phyloP scores from a whole-genome alignment of 2,888 invertebrate genomes.

The Epinotia nisella region DNA sequence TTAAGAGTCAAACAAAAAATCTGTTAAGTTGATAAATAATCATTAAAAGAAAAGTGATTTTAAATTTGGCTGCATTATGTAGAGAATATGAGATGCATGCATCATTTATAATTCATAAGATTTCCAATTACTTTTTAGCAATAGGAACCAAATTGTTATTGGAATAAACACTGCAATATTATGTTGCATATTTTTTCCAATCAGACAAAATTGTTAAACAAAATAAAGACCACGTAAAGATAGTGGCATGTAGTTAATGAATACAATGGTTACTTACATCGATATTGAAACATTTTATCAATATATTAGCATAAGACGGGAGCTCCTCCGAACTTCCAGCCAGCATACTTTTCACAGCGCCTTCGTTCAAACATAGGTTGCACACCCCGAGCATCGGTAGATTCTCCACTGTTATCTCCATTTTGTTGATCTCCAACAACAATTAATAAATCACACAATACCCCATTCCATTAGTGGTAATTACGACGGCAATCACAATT shows the following conservation, averaged over 20 bases:
- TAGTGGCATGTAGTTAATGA: background rate
- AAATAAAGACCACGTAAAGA: background rate
- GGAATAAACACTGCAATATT: background rate
- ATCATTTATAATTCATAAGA: no score
- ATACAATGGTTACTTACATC: conserved; percentile 68
- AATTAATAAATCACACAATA: background rate
- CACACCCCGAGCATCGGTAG: conserved; percentile 74
- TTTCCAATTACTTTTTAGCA: no score
- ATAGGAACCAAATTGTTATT: no score
- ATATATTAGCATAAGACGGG: conserved; percentile 70
- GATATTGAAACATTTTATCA: conserved; percentile 72
- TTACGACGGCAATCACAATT: conserved; percentile 17
- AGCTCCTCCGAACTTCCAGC: conserved; percentile 53
- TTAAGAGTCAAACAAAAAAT: no score
- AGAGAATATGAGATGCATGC: no score
- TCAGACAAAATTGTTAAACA: background rate
- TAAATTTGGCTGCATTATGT: background rate
- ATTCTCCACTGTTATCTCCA: conserved; percentile 71
- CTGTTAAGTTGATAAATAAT: no score
- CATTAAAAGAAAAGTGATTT: no score
- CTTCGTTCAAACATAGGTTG: conserved; percentile 74
- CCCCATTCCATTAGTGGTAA: conserved; percentile 16
- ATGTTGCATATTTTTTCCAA: background rate
- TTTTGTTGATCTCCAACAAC: conserved; percentile 55
- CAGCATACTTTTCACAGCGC: conserved; percentile 76